Percentiles rank a stretch among this genome's conserved stretches.
Evolutionary conservation across 2,888 invertebrate species (phyloP).

Genomic region (Tetramorium bicarinatum): DNA sequence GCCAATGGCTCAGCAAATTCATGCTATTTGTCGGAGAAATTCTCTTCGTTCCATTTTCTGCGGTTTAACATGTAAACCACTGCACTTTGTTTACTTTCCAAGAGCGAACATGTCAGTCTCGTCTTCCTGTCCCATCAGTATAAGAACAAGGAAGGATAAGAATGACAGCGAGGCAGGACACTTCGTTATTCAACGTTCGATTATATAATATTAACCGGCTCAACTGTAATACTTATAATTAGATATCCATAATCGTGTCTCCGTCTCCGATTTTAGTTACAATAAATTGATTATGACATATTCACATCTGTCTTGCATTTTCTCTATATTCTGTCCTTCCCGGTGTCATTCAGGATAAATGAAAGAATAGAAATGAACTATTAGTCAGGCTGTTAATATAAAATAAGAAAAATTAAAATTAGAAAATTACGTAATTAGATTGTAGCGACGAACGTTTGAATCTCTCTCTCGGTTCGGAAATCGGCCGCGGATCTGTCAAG

Average conservation of each 20-base stretch:
- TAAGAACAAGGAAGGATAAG: conserved; percentile 5
- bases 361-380: conserved; percentile 5
- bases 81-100: conserved; percentile 57
- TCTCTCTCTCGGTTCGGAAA: neutral
- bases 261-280: neutral
- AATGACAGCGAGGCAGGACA: neutral
- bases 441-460: neutral
- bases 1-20: conserved; percentile 59
- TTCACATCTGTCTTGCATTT: neutral
- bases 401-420: conserved; percentile 20
- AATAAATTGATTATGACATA: conserved; percentile 15
- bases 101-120: conserved; percentile 43
- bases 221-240: conserved; percentile 2
- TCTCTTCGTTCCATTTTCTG: conserved; percentile 56
- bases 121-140: conserved; percentile 20
- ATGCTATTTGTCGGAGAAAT: conserved; percentile 57
- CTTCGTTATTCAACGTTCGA: conserved; percentile 18
- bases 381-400: neutral
- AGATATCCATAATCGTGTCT: neutral
- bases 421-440: neutral
- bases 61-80: conserved; percentile 57
- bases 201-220: neutral
- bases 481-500: neutral
- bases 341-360: neutral
- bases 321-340: neutral